Conservation (phyloP, 2,888 invertebrate species). For the Andrena camellia region DNA sequence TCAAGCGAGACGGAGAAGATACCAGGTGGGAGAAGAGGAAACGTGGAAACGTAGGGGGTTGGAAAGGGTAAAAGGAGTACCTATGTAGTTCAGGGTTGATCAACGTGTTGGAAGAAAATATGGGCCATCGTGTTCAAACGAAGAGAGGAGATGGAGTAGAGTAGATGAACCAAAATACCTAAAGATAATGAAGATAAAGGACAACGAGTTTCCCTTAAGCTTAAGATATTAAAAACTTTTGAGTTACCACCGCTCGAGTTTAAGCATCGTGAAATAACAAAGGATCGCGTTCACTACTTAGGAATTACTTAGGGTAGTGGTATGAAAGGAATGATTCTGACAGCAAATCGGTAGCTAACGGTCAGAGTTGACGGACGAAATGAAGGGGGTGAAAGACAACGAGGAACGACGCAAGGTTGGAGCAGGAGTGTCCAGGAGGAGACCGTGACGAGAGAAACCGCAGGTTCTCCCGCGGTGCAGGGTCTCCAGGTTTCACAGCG, state of each 20-base stretch:
- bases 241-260: too few species aligned
- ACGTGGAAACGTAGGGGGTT: neutral
- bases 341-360: neutral
- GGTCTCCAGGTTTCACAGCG: conserved; percentile 73
- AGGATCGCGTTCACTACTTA: neutral
- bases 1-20: conserved; percentile 27
- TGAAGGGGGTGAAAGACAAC: neutral
- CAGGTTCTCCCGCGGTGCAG: conserved; percentile 68
- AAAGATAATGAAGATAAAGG: too few species aligned
- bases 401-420: neutral
- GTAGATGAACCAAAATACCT: too few species aligned
- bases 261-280: too few species aligned
- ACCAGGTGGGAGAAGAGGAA: conserved; percentile 13
- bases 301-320: neutral
- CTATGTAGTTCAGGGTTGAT: too few species aligned
- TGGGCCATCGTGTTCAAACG: too few species aligned
- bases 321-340: neutral
- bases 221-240: too few species aligned
- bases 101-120: too few species aligned
- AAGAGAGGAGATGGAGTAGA: too few species aligned
- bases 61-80: neutral
- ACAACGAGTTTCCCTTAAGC: too few species aligned
- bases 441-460: conserved; percentile 73
- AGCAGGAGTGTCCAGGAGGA: conserved; percentile 22
- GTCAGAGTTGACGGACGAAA: neutral